Conservation (phyloP, 2,113 vertebrate genomes). For the Paramormyrops kingsleyae region DNA sequence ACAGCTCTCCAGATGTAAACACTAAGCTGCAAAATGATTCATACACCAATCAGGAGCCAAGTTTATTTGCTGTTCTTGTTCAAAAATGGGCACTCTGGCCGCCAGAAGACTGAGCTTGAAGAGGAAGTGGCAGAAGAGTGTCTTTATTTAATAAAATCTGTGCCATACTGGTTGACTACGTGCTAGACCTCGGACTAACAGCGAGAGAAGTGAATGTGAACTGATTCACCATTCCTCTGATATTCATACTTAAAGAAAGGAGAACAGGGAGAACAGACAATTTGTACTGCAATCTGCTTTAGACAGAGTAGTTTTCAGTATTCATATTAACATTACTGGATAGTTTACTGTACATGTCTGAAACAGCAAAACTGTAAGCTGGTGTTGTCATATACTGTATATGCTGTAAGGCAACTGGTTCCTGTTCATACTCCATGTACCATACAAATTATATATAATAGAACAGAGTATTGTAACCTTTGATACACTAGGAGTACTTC, state of each 20-base stretch:
- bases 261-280: too few species aligned
- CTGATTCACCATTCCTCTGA: neutral
- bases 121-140: neutral
- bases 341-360: too few species aligned
- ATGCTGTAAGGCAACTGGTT: too few species aligned
- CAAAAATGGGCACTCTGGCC: neutral
- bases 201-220: neutral
- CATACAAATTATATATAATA: too few species aligned
- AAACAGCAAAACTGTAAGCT: too few species aligned
- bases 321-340: too few species aligned
- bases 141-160: neutral
- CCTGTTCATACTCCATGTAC: too few species aligned
- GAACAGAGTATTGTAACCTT: too few species aligned
- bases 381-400: neutral
- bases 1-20: neutral
- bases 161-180: neutral
- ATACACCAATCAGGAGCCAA: neutral
- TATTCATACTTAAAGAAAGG: neutral
- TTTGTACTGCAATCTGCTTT: too few species aligned
- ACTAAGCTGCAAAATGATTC: neutral
- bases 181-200: neutral
- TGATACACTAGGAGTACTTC: too few species aligned
- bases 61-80: neutral
- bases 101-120: neutral
- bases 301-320: too few species aligned